Base-by-base conservation (phyloP, 2,888 invertebrate genomes). In the Callinectes sapidus region DNA sequence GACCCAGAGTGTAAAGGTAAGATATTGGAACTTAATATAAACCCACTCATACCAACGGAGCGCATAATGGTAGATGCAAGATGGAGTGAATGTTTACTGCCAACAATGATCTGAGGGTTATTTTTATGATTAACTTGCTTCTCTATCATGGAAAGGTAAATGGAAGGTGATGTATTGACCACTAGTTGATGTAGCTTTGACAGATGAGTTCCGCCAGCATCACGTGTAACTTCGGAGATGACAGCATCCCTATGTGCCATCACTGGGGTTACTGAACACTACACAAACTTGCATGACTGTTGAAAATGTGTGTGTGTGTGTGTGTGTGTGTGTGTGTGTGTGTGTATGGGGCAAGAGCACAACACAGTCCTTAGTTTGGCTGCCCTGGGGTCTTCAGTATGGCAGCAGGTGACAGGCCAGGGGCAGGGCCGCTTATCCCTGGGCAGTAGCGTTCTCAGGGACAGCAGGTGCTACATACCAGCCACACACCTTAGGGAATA, bases 1-100 rank as follows among this genome's bases (percentile, higher is more conserved):
- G 92, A 92, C 28, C 90, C 87, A 6, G n/a, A 90, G 2, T 92
- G 92, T 55, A 81, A 90, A 92, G 90, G 92, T 92, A 39, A 92
- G 92, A 3, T 2, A 32, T 8, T n/a, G 8, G 16, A 61, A 61
- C 28, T 32, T 1, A 48, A 2, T 87, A 71, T n/a, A 71, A 28
- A 0, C 35, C 6, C 10, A 87, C 18, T 54, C 13, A 0, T 87
- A 28, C 54, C 6, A 28, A 23, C 3, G 14, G 48, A 87, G 87
- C 28, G 54, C 2, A 10, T 1, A n/a, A 14, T 8, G n/a, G 14
- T 23, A 3, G 14, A 5, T 81, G 35, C 81, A 81, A 81, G 81
- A 81, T 81, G 81, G 81, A 81, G 81, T 35, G 77, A 35, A 71
- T 23, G 71, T 71, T 71, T 71, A 71, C 71, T 71, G 71, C 28